A percentile compares a stretch with the other conserved stretches of the same genome.
phyloP scores from a whole-genome alignment of 2,797 vertebrate genomes.

The Phrynocephalus guinanensis region DNA sequence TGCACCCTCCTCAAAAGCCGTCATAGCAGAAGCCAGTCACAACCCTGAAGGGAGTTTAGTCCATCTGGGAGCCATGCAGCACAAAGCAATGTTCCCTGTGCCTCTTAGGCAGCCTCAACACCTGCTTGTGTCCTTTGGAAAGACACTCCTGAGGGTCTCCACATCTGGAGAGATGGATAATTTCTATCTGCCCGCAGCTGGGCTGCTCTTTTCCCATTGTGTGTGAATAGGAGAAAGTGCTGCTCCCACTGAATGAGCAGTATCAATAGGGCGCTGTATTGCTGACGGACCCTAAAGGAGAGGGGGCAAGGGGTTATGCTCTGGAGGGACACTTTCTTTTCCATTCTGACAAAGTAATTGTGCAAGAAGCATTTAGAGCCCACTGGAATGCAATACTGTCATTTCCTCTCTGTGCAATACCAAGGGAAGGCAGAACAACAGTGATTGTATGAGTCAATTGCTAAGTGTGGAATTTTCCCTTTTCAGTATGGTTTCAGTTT shows the following conservation, averaged over 20 bases:
- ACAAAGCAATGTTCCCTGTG: too few species aligned
- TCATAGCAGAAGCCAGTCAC: too few species aligned
- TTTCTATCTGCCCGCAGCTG: neutral
- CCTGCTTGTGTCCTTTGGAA: too few species aligned
- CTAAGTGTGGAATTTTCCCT: neutral
- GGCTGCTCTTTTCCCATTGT: neutral
- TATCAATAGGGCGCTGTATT: neutral
- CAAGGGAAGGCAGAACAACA: neutral
- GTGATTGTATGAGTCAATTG: neutral
- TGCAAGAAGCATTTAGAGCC: neutral
- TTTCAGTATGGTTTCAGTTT: constrained; percentile 79
- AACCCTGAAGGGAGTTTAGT: too few species aligned
- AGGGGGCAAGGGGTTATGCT: neutral
- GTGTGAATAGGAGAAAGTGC: neutral
- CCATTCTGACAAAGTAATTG: neutral
- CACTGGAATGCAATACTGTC: neutral
- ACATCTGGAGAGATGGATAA: neutral
- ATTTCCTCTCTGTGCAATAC: neutral
- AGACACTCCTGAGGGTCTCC: too few species aligned
- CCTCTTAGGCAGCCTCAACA: too few species aligned
- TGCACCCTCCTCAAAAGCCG: too few species aligned
- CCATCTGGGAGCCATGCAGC: too few species aligned
- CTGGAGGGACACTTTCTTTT: neutral
- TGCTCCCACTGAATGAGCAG: neutral
- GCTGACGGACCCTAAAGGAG: neutral